These are phyloP conservation scores for Drosophila lacicola DNA, from an alignment of 2,888 invertebrate species.

Conservation along the genomic window DNA sequence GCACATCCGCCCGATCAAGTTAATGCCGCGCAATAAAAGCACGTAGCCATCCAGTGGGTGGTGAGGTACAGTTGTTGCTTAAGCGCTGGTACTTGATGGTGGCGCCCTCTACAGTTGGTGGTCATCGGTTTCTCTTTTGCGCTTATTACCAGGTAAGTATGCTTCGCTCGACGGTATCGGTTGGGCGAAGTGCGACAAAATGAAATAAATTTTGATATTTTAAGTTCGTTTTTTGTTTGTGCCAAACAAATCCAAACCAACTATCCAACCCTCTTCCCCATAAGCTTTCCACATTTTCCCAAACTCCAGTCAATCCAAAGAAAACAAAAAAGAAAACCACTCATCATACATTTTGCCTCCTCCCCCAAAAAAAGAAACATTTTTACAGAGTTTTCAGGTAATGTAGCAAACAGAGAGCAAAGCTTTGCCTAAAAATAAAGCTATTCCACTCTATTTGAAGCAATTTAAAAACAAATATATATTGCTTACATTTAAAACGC, in stretches of 20 bases:
- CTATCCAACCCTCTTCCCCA: neutral
- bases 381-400: conserved; percentile 71
- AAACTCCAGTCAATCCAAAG: conserved; percentile 12
- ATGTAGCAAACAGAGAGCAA: conserved; percentile 45
- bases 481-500: conserved; percentile 47
- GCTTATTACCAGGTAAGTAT: conserved; percentile 85
- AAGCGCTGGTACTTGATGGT: conserved; percentile 46
- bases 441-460: conserved; percentile 23
- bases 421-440: conserved; percentile 25
- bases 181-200: conserved; percentile 84
- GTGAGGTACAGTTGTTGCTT: conserved; percentile 64
- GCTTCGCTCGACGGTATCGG: conserved; percentile 87
- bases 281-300: neutral
- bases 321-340: conserved; percentile 18
- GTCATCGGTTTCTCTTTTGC: neutral
- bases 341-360: conserved; percentile 14
- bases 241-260: conserved; percentile 16
- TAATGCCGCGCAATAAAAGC: conserved; percentile 56
- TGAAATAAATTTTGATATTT: conserved; percentile 73
- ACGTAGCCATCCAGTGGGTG: conserved; percentile 55
- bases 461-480: conserved; percentile 1
- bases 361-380: conserved; percentile 22
- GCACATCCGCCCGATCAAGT: conserved; percentile 29
- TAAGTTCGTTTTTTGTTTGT: conserved; percentile 64
- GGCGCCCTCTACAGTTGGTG: conserved; percentile 20